Evolutionary conservation across 64 coral and sea anemone genomes (phyloP).

Genomic region (Pachyseris speciosa): DNA sequence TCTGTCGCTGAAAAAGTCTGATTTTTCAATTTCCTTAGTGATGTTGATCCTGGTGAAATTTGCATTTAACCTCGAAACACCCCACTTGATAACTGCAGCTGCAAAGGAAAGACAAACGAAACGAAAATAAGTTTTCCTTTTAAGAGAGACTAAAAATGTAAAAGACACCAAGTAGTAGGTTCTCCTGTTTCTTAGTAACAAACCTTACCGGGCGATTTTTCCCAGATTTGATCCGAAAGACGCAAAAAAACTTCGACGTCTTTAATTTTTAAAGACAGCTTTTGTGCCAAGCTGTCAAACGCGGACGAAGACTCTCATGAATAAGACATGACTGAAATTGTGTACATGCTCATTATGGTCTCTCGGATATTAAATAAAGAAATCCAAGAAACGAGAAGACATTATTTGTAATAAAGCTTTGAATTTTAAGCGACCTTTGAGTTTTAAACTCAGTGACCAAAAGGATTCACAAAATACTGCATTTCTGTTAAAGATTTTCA

Average conservation of each 20-base stretch:
- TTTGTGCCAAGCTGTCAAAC: slow-evolving; percentile 35
- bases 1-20: not conserved
- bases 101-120: not conserved
- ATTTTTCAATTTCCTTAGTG: not conserved
- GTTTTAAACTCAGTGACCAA: not conserved
- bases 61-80: slow-evolving; percentile 11
- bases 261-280: slow-evolving; percentile 41
- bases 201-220: not conserved
- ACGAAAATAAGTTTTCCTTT: not conserved
- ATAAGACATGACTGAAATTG: not conserved
- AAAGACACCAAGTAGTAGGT: not conserved
- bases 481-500: too few species aligned
- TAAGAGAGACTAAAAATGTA: not conserved
- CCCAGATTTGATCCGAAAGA: not conserved
- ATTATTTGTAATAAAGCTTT: not conserved
- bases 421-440: not conserved
- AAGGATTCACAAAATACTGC: not conserved
- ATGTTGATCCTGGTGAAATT: slow-evolving; percentile 18
- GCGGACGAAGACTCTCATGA: not conserved
- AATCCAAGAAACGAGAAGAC: not conserved
- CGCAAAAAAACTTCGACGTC: slow-evolving; percentile 32
- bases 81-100: not conserved
- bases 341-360: slow-evolving; percentile 4
- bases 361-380: not conserved
- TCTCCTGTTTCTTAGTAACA: not conserved